Conservation (phyloP, 2,113 vertebrate genomes). For the Sebastes fasciatus region DNA sequence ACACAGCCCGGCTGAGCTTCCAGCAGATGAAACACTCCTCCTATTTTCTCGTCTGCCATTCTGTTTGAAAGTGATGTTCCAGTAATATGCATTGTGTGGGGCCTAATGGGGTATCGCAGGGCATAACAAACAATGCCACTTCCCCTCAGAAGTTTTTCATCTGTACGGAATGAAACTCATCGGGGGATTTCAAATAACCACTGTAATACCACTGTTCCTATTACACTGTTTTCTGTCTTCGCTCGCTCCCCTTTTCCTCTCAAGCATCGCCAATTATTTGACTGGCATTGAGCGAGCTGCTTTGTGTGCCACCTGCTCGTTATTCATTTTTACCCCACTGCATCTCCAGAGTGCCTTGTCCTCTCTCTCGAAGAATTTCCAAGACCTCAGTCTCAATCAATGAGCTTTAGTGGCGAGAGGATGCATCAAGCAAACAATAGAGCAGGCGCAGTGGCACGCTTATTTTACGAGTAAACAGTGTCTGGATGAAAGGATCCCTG, state of each 20-base stretch:
- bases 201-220: conserved; percentile 40
- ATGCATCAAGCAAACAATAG: conserved; percentile 33
- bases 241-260: conserved; percentile 22
- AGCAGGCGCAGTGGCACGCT: background rate
- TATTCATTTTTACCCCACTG: conserved; percentile 45
- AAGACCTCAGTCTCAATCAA: conserved; percentile 45
- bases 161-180: conserved; percentile 23
- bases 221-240: conserved; percentile 28
- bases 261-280: conserved; percentile 48
- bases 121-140: conserved; percentile 54
- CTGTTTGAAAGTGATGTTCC: conserved; percentile 44
- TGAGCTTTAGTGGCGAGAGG: conserved; percentile 7
- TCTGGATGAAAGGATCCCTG: conserved; percentile 32
- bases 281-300: conserved; percentile 33
- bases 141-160: conserved; percentile 44
- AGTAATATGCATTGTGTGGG: conserved; percentile 52
- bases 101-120: conserved; percentile 16
- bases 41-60: conserved; percentile 43
- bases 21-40: conserved; percentile 36
- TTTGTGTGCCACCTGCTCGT: conserved; percentile 46
- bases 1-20: conserved; percentile 28
- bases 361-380: conserved; percentile 30
- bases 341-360: conserved; percentile 37
- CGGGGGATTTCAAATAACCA: conserved; percentile 10
- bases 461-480: conserved; percentile 34